Percentiles rank a stretch among this genome's conserved stretches.
Conservation (phyloP, 2,797 vertebrate genomes). For the Hybognathus amarus region DNA sequence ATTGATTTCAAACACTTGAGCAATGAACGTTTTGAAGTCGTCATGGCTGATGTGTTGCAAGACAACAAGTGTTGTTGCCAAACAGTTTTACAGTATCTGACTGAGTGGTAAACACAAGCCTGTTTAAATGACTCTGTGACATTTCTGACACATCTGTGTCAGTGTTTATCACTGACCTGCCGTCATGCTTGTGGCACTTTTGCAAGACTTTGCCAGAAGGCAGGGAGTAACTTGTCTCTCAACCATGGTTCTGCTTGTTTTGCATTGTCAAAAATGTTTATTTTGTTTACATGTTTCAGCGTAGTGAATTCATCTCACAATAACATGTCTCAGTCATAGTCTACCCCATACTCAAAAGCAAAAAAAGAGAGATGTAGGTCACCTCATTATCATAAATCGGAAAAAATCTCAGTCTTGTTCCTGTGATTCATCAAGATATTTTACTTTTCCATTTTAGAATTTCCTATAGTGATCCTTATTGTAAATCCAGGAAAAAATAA, state of each 20-base stretch:
- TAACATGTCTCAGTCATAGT: too few relatives aligned
- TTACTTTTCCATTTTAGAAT: neutral
- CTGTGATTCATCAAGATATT: neutral
- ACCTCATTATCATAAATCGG: neutral
- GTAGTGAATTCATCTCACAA: neutral
- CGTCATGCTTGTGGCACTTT: slow-evolving; percentile 47
- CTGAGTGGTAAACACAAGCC: slow-evolving; percentile 34
- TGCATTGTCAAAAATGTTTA: neutral
- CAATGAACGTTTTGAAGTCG: neutral
- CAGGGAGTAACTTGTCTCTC: slow-evolving; percentile 26
- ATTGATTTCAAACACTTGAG: neutral
- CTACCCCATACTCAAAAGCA: neutral
- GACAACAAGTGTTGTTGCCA: neutral
- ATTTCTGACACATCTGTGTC: slow-evolving; percentile 40
- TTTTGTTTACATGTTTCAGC: neutral
- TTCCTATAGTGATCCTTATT: neutral
- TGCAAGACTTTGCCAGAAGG: slow-evolving; percentile 35
- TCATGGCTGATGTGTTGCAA: neutral
- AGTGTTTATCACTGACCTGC: slow-evolving; percentile 44
- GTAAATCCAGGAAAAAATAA: neutral
- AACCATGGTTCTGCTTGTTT: slow-evolving; percentile 18
- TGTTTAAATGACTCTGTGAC: slow-evolving; percentile 12
- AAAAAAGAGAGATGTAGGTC: neutral
- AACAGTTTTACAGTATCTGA: slow-evolving; percentile 11
- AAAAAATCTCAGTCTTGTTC: neutral